Evolutionary conservation across 2,888 invertebrate genomes (phyloP), one percentile per base, ranked within the genome.

Genomic region (Pristionchus mayeri): DNA sequence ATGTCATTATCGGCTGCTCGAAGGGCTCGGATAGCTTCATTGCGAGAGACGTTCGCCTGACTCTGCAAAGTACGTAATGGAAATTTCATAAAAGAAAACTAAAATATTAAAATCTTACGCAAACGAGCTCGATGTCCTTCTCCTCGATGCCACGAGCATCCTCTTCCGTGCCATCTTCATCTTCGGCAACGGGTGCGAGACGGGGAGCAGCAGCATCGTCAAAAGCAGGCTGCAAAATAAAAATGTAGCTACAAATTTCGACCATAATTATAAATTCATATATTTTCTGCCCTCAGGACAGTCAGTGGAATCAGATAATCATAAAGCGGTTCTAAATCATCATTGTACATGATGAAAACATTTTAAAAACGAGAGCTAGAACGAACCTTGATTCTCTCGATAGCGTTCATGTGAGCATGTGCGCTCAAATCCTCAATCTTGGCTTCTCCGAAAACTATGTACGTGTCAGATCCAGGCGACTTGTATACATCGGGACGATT

Each of bases 401-500:
- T 98, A 50, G 99, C 99, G 1, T 97, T 97, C 89, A 89, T 88
- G 93, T 97, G 96, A 79, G 96, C 96, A 93, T 99, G 98, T 93
- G 98, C 98, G 84, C 97, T 97, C 92, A 99, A 95, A 95, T 99
- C 99, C 94, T 99, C 99, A 91, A 99, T 98, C 95, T 99, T 99
- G 44, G 99, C 98, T 94, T 99, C 99, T 79, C 99, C 99, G 93
- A 99, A 99, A 67, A 99, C 97, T 90, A 99, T 98, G 94, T 99
- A 99, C 0, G 98, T 99, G 94, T 99, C 99, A 24, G 98, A 98
- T 89, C 98, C 98, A 2, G 98, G 99, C 93, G 97, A 97, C 94
- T 98, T 98, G 95, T 96, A 96, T 0, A 98, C 98, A 93, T 99
- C 99, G 18, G 99, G 98, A 91, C 98, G 97, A 94, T 97, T 98